Percentiles rank a stretch among this genome's conserved stretches.
These are phyloP conservation scores for Melospiza melodia DNA, from an alignment of 2,113 vertebrate genomes.

Conservation along the genomic window DNA sequence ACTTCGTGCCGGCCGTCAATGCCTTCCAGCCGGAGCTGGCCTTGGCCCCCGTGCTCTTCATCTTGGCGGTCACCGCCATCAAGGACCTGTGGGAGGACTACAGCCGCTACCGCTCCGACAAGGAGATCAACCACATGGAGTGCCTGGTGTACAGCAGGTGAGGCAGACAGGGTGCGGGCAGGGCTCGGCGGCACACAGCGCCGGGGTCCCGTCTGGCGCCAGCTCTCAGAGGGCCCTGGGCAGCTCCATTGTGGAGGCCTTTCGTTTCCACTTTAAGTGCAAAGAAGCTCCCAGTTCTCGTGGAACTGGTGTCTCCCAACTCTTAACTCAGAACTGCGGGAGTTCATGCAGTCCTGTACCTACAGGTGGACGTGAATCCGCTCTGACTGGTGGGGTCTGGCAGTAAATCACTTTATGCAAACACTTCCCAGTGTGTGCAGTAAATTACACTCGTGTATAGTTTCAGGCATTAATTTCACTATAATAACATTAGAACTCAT, in stretches of 20 bases:
- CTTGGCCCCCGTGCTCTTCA: slow-evolving; percentile 92
- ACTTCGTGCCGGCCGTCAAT: slow-evolving; percentile 91
- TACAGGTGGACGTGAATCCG: not conserved
- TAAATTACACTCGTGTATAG: not conserved
- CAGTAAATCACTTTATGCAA: not conserved
- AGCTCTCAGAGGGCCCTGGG: not conserved
- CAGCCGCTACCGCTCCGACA: slow-evolving; percentile 90
- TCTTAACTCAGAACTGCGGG: not conserved
- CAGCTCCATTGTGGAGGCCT: not conserved
- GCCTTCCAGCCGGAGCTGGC: slow-evolving; percentile 95
- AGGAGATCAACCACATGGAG: slow-evolving; percentile 95
- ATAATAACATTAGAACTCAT: not conserved
- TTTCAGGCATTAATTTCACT: not conserved
- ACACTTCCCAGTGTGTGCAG: not conserved
- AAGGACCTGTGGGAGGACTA: slow-evolving; percentile 99
- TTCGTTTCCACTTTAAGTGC: not conserved
- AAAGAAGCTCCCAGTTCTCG: not conserved
- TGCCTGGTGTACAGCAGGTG: slow-evolving; percentile 96
- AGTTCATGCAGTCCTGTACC: not conserved
- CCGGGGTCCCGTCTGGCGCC: accelerated
- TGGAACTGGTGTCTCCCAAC: not conserved
- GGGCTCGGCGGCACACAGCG: accelerated
- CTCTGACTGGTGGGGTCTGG: not conserved
- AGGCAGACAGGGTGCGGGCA: not conserved
- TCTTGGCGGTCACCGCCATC: slow-evolving; percentile 92